phyloP scores from a whole-genome alignment of 1,140 invertebrate genomes.

The Atta cephalotes region DNA sequence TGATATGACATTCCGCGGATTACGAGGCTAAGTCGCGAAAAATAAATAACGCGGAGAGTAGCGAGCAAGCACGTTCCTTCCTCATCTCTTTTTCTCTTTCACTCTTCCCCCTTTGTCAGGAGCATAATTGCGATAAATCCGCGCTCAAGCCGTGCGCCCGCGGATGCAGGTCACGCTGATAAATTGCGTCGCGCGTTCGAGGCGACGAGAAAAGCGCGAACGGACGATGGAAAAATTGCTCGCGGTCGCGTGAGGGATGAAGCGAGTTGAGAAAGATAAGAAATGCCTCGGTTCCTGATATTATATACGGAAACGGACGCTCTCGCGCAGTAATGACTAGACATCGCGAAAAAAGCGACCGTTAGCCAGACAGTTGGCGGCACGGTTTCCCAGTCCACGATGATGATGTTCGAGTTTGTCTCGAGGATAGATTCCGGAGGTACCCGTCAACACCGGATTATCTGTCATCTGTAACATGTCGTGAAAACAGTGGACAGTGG shows the following conservation, averaged over 20 bases:
- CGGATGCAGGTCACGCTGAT: slow-evolving; percentile 58
- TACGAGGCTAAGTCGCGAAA: slow-evolving; percentile 43
- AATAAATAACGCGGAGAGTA: slow-evolving; percentile 59
- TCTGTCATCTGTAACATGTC: slow-evolving; percentile 46
- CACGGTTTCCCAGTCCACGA: neutral
- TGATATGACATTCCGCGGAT: neutral
- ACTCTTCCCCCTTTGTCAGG: slow-evolving; percentile 19
- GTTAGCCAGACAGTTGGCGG: slow-evolving; percentile 21
- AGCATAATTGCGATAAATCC: slow-evolving; percentile 62
- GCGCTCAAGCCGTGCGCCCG: slow-evolving; percentile 51
- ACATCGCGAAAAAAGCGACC: slow-evolving; percentile 24
- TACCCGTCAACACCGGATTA: slow-evolving; percentile 17
- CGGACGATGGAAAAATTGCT: slow-evolving; percentile 50
- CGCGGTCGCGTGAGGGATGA: slow-evolving; percentile 12
- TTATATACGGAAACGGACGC: slow-evolving; percentile 55
- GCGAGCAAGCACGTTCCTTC: slow-evolving; percentile 40
- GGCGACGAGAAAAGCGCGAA: slow-evolving; percentile 56
- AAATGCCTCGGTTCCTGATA: slow-evolving; percentile 42
- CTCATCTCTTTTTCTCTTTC: neutral
- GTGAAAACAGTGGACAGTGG: slow-evolving; percentile 3
- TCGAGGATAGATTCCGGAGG: slow-evolving; percentile 49
- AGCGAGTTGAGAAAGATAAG: slow-evolving; percentile 18
- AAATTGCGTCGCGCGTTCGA: slow-evolving; percentile 61
- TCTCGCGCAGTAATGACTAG: slow-evolving; percentile 28
- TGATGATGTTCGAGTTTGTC: slow-evolving; percentile 47